Base-by-base conservation (phyloP, 1,140 invertebrate genomes). In the Zaprionus taronus region DNA sequence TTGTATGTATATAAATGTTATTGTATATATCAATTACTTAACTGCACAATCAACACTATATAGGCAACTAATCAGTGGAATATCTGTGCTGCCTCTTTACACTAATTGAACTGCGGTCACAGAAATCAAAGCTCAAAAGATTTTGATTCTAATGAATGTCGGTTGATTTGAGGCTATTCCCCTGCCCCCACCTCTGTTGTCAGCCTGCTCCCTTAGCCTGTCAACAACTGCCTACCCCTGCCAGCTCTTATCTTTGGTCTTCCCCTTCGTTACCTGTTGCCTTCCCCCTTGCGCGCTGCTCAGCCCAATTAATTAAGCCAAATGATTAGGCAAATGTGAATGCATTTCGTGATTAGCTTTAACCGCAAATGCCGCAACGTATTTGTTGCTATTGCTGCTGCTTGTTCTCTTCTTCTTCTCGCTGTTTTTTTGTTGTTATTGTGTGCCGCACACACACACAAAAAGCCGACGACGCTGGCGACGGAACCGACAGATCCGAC, bases 321-420 rank as follows among this genome's bases (percentile, higher is more conserved):
- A 89, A 74, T 87, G 84, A 86, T 86, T 86, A 83, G 77, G 77
- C 81, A 80, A 86, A 86, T 86, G 83, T 70, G 83, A 89, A 86
- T 86, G 84, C 83, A 86, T 86, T 89, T 89, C 84, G 80, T 89
- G 80, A 89, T 86, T 89, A 89, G 83, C 80, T 66, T 44, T 62
- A 60, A 87, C 83, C 83, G 75, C 83, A 89, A 72, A 87, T 79
- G 75, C 58, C 41, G 65, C 78, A 83, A 71, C 66, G 31, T 55
- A 60, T 47, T 47, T 47, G 41, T 47, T 47, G 41, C n/a, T 34
- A 34, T 34, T 47, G 7, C 3, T 17, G 5, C 41, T 47, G 41
- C 41, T 47, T 47, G n/a, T 47, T 47, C 2, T 2, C 28, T 7
- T 7, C n/a, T 47, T 47, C 7, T 47, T 12, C 4, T 11, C n/a